A percentile compares a stretch with the other conserved stretches of the same genome.
Evolutionary conservation across 2,113 vertebrate genomes (phyloP).

Genomic region (Bufo bufo): DNA sequence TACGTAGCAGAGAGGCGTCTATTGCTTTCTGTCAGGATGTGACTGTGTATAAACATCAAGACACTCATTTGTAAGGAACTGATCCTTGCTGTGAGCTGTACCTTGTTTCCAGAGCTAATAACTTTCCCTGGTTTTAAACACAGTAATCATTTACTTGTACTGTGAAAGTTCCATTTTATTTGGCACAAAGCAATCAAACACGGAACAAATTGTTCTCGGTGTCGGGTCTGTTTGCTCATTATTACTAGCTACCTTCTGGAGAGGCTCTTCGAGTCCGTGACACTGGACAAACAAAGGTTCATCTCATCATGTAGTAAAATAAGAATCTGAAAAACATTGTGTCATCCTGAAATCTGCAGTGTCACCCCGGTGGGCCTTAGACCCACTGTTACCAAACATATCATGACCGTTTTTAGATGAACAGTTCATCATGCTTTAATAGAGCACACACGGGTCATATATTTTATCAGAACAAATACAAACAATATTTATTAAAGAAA

Average conservation of each 20-base stretch:
- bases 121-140: constrained; percentile 26
- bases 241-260: not conserved
- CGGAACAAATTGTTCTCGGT: constrained; percentile 23
- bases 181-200: constrained; percentile 38
- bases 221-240: constrained; percentile 16
- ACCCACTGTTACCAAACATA: not conserved
- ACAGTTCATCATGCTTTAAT: not conserved
- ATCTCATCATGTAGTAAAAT: not conserved
- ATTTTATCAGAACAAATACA: not conserved
- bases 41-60: not conserved
- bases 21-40: constrained; percentile 37
- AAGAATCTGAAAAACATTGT: not conserved
- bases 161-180: constrained; percentile 33
- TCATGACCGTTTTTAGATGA: not conserved
- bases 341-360: not conserved
- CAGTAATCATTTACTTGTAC: constrained; percentile 41
- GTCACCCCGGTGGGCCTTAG: not conserved
- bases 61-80: not conserved
- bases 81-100: constrained; percentile 33
- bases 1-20: not conserved
- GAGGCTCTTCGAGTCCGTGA: not conserved
- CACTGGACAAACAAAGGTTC: not conserved
- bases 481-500: too few species aligned
- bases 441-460: not conserved
- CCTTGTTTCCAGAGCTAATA: constrained; percentile 37